phyloP scores from a whole-genome alignment of 2,888 invertebrate species.

The Caenorhabditis sp. region DNA sequence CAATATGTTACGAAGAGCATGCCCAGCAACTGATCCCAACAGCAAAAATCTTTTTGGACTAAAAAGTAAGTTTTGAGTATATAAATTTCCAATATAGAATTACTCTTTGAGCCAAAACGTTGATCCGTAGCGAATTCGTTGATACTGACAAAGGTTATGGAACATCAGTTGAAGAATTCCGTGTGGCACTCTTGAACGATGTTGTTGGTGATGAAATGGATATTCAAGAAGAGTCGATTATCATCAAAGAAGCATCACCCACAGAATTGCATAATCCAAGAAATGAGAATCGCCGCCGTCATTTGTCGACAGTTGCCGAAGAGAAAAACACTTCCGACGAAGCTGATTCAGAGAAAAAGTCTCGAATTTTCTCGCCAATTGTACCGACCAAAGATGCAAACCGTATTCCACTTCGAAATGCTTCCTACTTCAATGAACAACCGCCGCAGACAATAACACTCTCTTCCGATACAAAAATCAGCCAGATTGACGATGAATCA shows the following conservation, averaged over 20 bases:
- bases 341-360: not conserved
- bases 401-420: slow-evolving; percentile 14
- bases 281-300: slow-evolving; percentile 7
- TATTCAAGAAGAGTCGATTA: not conserved
- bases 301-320: slow-evolving; percentile 12
- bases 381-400: not conserved
- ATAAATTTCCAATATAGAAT: not conserved
- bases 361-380: not conserved
- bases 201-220: slow-evolving; percentile 22
- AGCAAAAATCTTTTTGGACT: slow-evolving; percentile 15
- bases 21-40: slow-evolving; percentile 1
- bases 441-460: slow-evolving; percentile 18
- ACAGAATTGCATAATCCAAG: slow-evolving; percentile 11
- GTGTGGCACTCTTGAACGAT: slow-evolving; percentile 30
- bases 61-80: slow-evolving; percentile 12
- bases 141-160: slow-evolving; percentile 7
- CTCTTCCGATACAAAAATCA: slow-evolving; percentile 33
- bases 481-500: not conserved
- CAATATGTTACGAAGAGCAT: slow-evolving; percentile 11
- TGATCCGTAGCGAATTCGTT: not conserved
- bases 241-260: not conserved
- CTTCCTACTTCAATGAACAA: no score
- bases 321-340: slow-evolving; percentile 6
- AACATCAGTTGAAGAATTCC: slow-evolving; percentile 34
- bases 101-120: not conserved